phyloP scores from a whole-genome alignment of 2,797 vertebrate genomes.

The Enteromius afrohamiltoni region DNA sequence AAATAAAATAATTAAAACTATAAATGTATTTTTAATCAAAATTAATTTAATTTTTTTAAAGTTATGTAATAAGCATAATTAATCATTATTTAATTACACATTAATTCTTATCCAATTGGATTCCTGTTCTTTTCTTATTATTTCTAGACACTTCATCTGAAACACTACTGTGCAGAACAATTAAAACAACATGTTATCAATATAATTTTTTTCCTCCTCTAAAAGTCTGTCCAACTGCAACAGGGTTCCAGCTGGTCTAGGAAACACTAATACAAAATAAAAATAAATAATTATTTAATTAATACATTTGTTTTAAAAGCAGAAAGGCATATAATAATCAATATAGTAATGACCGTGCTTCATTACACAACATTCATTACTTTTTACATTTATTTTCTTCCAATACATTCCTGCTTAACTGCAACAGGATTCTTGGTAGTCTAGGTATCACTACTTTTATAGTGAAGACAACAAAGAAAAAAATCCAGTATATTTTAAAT shows the following conservation, averaged over 20 bases:
- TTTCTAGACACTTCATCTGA: background rate
- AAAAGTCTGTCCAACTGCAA: constrained; percentile 14
- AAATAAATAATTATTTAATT: no score
- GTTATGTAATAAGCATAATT: background rate
- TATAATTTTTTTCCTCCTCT: background rate
- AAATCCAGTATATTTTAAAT: constrained; percentile 62
- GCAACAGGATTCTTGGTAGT: constrained; percentile 60
- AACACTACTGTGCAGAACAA: background rate
- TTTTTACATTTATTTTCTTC: background rate
- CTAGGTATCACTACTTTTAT: constrained; percentile 7
- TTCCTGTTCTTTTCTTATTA: background rate
- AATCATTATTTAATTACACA: background rate
- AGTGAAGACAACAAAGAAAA: constrained; percentile 67
- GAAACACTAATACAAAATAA: background rate
- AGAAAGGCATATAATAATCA: no score
- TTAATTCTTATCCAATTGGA: background rate
- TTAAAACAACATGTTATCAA: background rate
- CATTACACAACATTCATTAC: no score
- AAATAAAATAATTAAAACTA: background rate
- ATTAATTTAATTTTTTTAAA: background rate
- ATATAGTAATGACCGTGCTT: no score
- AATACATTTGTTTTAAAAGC: no score
- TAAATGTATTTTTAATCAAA: background rate
- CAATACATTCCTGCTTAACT: constrained; percentile 10
- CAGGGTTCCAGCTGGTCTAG: constrained; percentile 62